Evolutionary conservation across 1,140 invertebrate species (phyloP).

Genomic region (Ectropis grisescens): DNA sequence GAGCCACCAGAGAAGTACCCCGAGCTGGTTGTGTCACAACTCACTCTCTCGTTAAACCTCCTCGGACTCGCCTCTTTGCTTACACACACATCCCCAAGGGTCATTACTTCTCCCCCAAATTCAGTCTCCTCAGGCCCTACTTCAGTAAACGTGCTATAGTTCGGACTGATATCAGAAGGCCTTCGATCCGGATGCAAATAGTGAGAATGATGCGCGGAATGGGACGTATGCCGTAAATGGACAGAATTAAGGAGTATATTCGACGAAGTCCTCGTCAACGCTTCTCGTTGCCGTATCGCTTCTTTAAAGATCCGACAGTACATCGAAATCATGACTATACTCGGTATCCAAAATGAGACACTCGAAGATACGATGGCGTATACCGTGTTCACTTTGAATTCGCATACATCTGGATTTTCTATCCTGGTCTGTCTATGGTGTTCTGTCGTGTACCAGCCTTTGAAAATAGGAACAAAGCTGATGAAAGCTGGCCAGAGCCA

Average conservation of each 20-base stretch:
- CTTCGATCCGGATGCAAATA: slow-evolving; percentile 76
- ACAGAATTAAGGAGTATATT: slow-evolving; percentile 87
- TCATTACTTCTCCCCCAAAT: slow-evolving; percentile 49
- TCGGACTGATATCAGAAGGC: slow-evolving; percentile 70
- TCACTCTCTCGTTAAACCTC: slow-evolving; percentile 48
- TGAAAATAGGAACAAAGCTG: slow-evolving; percentile 95
- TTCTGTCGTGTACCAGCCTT: slow-evolving; percentile 90
- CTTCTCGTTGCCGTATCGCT: slow-evolving; percentile 89
- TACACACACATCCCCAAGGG: slow-evolving; percentile 47
- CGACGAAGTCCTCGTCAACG: slow-evolving; percentile 83
- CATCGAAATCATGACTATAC: slow-evolving; percentile 93
- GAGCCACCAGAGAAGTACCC: slow-evolving; percentile 64
- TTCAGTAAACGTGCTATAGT: slow-evolving; percentile 78
- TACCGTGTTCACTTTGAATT: slow-evolving; percentile 89
- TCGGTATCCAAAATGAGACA: slow-evolving; percentile 96
- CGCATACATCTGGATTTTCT: slow-evolving; percentile 83
- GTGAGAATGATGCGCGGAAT: slow-evolving; percentile 75
- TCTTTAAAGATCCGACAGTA: slow-evolving; percentile 92
- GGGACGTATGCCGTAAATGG: slow-evolving; percentile 82
- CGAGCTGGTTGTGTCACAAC: slow-evolving; percentile 62
- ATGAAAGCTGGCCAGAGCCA: slow-evolving; percentile 94
- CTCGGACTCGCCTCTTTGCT: slow-evolving; percentile 65
- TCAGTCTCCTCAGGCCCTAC: slow-evolving; percentile 79
- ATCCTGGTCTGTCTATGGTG: slow-evolving; percentile 79
- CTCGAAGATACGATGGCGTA: slow-evolving; percentile 93